Evolutionary conservation across 2,113 vertebrate genomes (phyloP).

Genomic region (Ammodytes dubius): DNA sequence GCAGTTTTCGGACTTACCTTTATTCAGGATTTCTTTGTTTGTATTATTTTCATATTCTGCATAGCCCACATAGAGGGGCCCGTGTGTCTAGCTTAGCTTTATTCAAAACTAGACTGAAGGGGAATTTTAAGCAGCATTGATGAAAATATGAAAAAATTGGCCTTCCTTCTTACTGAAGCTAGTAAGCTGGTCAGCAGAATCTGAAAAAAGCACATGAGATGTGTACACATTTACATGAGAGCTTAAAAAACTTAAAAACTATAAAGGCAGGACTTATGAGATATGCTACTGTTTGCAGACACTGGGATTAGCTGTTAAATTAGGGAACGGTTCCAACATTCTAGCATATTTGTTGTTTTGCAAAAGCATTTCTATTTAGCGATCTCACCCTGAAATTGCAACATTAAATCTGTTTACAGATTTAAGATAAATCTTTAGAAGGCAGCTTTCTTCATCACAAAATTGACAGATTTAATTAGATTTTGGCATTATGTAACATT

Average conservation of each 20-base stretch:
- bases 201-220: neutral
- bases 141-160: neutral
- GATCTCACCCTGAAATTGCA: neutral
- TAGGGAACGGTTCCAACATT: neutral
- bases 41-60: neutral
- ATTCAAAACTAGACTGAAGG: neutral
- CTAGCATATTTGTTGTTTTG: neutral
- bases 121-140: neutral
- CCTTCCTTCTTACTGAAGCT: neutral
- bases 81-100: neutral
- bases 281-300: neutral
- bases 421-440: neutral
- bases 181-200: neutral
- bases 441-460: neutral
- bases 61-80: neutral
- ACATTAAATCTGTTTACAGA: neutral
- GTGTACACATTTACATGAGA: neutral
- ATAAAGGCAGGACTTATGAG: neutral
- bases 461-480: constrained; percentile 4
- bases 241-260: neutral
- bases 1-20: neutral
- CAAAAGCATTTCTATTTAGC: neutral
- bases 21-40: neutral
- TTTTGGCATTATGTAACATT: neutral
- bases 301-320: neutral